Conservation (phyloP, 2,888 invertebrate species). For the Dryobota labecula region DNA sequence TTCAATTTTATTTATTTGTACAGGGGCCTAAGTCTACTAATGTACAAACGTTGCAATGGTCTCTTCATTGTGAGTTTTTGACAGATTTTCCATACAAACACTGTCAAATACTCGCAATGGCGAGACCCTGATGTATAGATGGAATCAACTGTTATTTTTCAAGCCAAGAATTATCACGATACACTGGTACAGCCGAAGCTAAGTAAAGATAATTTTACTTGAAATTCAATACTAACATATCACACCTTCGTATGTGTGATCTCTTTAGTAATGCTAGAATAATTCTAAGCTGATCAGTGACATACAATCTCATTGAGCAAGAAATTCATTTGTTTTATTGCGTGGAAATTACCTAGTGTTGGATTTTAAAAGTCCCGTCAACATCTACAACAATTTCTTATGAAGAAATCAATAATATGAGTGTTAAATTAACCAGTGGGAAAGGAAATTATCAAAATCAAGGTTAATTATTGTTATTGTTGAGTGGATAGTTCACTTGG, state of each 20-base stretch:
- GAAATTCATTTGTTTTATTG: constrained; percentile 36
- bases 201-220: constrained; percentile 2
- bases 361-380: constrained; percentile 4
- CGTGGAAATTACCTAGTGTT: not conserved
- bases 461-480: not conserved
- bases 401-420: constrained; percentile 13
- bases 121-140: too few relatives aligned
- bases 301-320: constrained; percentile 47
- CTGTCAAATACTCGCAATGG: too few relatives aligned
- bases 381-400: not conserved
- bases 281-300: constrained; percentile 7
- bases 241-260: not conserved
- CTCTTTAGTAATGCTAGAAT: constrained; percentile 29
- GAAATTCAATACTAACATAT: constrained; percentile 12
- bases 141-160: not conserved
- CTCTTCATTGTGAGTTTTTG: too few relatives aligned
- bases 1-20: too few relatives aligned
- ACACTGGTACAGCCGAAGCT: not conserved
- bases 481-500: too few relatives aligned
- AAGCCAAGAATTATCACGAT: not conserved
- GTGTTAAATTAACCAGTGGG: constrained; percentile 3
- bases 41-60: too few relatives aligned
- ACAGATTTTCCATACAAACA: too few relatives aligned
- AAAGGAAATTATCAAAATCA: not conserved
- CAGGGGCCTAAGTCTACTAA: too few relatives aligned